These are phyloP conservation scores for Leptopilina clavipes DNA, from an alignment of 1,140 invertebrate genomes.

Conservation along the genomic window DNA sequence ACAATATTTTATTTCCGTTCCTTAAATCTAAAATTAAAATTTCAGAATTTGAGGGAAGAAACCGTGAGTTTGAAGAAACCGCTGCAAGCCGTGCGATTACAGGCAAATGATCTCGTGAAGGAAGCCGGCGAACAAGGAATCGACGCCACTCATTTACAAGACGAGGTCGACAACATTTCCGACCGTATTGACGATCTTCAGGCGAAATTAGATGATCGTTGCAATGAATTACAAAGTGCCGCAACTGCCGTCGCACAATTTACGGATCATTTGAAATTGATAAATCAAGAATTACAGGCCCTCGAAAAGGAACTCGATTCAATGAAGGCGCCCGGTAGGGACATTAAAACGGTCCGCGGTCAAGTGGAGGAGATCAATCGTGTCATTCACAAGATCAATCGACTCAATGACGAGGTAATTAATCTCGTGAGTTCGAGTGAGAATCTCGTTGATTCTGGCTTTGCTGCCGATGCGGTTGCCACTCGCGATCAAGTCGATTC, in stretches of 20 bases:
- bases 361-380: constrained; percentile 88
- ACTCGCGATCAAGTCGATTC: constrained; percentile 87
- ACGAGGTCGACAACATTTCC: constrained; percentile 85
- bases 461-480: constrained; percentile 86
- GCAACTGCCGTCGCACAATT: constrained; percentile 91
- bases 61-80: constrained; percentile 85
- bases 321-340: constrained; percentile 89
- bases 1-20: too few relatives aligned
- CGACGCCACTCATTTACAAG: constrained; percentile 84
- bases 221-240: constrained; percentile 88
- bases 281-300: constrained; percentile 84
- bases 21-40: constrained; percentile 34
- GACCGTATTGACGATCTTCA: constrained; percentile 87
- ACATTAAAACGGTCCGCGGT: constrained; percentile 87
- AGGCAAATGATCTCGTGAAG: constrained; percentile 84
- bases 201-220: constrained; percentile 85
- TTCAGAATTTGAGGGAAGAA: constrained; percentile 81
- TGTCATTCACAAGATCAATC: constrained; percentile 81
- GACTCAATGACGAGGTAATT: constrained; percentile 81
- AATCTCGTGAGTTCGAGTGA: constrained; percentile 84
- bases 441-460: constrained; percentile 86
- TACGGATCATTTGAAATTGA: constrained; percentile 87
- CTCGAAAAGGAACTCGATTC: constrained; percentile 89
- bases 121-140: constrained; percentile 82
- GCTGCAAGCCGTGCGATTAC: constrained; percentile 80